A percentile compares a stretch with the other conserved stretches of the same genome.
Evolutionary conservation across 2,888 invertebrate species (phyloP).

Genomic region (Andrena praecox): DNA sequence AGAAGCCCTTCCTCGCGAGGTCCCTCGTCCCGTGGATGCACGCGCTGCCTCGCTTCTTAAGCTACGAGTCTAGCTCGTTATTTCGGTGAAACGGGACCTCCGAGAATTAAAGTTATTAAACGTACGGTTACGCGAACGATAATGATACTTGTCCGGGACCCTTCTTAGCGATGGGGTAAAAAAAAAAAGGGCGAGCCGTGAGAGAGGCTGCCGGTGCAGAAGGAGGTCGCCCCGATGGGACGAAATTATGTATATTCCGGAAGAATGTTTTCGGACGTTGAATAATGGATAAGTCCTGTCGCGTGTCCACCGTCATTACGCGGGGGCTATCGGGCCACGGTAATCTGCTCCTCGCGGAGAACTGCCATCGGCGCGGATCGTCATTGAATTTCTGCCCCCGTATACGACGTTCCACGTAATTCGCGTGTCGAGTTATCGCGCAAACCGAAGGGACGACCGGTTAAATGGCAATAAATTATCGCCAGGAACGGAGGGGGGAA

Average conservation of each 20-base stretch:
- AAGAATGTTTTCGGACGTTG: slow-evolving; percentile 80
- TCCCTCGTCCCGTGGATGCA: not conserved
- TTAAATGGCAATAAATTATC: slow-evolving; percentile 71
- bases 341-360: slow-evolving; percentile 38
- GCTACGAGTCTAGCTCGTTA: not conserved
- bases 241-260: slow-evolving; percentile 77
- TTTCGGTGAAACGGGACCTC: not conserved
- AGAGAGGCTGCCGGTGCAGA: slow-evolving; percentile 35
- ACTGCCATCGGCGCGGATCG: slow-evolving; percentile 63
- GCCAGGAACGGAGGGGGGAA: slow-evolving; percentile 16
- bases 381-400: slow-evolving; percentile 70
- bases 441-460: slow-evolving; percentile 52
- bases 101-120: slow-evolving; percentile 38
- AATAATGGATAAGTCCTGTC: slow-evolving; percentile 84
- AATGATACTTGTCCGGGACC: slow-evolving; percentile 29
- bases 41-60: not conserved
- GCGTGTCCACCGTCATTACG: slow-evolving; percentile 84
- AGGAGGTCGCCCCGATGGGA: slow-evolving; percentile 21
- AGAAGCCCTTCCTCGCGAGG: not conserved
- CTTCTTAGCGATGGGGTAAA: not conserved
- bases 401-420: slow-evolving; percentile 64
- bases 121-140: slow-evolving; percentile 44
- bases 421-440: slow-evolving; percentile 68
- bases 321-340: slow-evolving; percentile 41
- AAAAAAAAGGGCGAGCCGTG: slow-evolving; percentile 5